Percentiles rank a stretch among this genome's conserved stretches.
phyloP scores from a whole-genome alignment of 2,113 vertebrate species.

The Okapia johnstoni region DNA sequence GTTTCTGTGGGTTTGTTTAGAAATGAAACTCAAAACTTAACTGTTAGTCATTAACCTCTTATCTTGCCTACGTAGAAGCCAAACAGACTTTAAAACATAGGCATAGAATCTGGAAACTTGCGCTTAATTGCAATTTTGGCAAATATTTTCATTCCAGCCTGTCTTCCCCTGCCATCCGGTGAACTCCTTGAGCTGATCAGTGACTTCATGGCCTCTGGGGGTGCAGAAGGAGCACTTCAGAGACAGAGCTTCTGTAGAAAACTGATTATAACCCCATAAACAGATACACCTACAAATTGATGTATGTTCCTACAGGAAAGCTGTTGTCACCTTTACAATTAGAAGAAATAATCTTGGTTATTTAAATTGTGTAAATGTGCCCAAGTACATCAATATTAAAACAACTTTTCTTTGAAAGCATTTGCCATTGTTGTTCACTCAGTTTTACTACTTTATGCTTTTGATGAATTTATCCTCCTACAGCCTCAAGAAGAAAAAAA shows the following conservation, averaged over 20 bases:
- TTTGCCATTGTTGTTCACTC: background rate
- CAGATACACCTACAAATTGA: background rate
- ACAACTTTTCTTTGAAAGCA: background rate
- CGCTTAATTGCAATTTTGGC: background rate
- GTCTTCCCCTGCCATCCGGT: background rate
- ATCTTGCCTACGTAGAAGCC: background rate
- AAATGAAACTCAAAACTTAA: background rate
- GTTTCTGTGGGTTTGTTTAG: slow-evolving; percentile 26
- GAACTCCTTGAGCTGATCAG: background rate
- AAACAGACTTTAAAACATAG: background rate
- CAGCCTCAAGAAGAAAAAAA: background rate
- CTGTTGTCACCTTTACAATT: background rate
- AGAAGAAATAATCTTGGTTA: background rate
- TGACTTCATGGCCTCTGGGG: background rate
- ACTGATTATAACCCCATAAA: background rate
- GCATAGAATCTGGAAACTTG: background rate
- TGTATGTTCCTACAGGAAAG: background rate
- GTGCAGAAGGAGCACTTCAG: background rate
- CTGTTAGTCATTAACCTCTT: background rate
- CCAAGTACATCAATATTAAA: background rate
- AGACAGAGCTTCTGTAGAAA: background rate
- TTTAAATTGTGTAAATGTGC: background rate
- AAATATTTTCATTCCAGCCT: background rate
- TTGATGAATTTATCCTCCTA: background rate
- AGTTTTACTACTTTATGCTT: background rate